Evolutionary conservation across 2,113 vertebrate genomes (phyloP), one percentile per base, ranked within the genome.

Genomic region (Chloroceryle aenea): DNA sequence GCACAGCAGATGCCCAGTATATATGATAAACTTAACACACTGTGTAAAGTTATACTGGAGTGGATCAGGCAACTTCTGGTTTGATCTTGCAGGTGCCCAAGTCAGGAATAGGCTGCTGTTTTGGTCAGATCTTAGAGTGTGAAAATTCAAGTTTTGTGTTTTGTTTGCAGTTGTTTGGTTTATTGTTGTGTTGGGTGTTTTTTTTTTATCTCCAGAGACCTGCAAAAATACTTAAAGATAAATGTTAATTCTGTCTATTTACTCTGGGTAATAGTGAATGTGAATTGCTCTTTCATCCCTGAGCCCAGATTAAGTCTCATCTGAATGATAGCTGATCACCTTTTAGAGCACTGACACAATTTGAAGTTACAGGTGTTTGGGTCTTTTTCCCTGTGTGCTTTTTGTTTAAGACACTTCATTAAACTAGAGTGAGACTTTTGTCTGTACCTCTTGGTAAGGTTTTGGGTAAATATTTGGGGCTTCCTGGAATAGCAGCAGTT

Each of bases 21-120:
- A 6, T 27, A 32, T 1, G 20, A 50, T 10, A 22, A 67, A 34
- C 1, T 1, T 42, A 16, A 36, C 1, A 4, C 15, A 1, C 20
- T 47, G 7, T 66, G 5, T 67, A 3, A 40, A 74, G 12, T 22
- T 68, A 3, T 8, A 20, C 30, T 68, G 5, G 14, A 48, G 23
- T 23, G 14, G 10, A 36, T 87, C 16, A 14, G 14, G 45, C 19
- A 69, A 22, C 6, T 89, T 75, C 12, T 79, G 18, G 23, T 75
- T 47, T 76, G 42, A 32, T 20, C 61, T 62, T 34, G n/a, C 6
- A 59, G 34, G 8, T 32, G 25, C 3, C 25, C 25, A 72, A 55
- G 25, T 23, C 2, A 8, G 18, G 66, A 63, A 40, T 40, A 22
- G 62, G 22, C 27, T 91, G 23, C 25, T 76, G 62, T 16, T 91